Evolutionary conservation across 1,140 invertebrate genomes (phyloP).

Genomic region (Drosophila willistoni): DNA sequence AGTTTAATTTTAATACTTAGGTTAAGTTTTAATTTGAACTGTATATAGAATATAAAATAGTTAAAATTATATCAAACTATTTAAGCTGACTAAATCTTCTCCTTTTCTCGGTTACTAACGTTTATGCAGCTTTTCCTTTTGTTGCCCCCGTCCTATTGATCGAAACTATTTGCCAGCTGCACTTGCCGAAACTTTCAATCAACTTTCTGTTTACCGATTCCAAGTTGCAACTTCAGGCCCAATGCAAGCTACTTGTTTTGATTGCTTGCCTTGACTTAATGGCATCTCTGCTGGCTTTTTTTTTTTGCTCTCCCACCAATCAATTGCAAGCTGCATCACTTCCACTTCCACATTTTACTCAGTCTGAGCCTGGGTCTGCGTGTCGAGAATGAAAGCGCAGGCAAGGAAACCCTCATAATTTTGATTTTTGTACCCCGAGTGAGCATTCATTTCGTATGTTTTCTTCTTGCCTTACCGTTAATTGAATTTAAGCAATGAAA

Average conservation of each 20-base stretch:
- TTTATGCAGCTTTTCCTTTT: constrained; percentile 26
- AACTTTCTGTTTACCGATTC: constrained; percentile 72
- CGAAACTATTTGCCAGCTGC: constrained; percentile 58
- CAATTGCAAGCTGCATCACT: too few relatives aligned
- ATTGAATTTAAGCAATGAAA: constrained; percentile 80
- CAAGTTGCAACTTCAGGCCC: not conserved
- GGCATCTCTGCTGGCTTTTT: constrained; percentile 23
- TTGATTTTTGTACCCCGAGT: constrained; percentile 24
- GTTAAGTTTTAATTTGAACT: too few relatives aligned
- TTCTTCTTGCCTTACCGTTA: constrained; percentile 51
- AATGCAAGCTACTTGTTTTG: constrained; percentile 62
- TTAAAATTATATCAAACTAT: too few relatives aligned
- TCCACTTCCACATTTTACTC: too few relatives aligned
- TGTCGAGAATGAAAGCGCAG: constrained; percentile 56
- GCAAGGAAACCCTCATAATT: constrained; percentile 40
- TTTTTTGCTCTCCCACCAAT: not conserved
- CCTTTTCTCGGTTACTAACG: constrained; percentile 20
- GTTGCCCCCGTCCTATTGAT: not conserved
- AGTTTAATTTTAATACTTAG: too few relatives aligned
- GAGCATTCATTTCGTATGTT: constrained; percentile 45
- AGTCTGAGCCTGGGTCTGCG: constrained; percentile 4
- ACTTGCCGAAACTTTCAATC: constrained; percentile 72
- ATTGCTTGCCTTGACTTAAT: constrained; percentile 46
- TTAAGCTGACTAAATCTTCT: not conserved
- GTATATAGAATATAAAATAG: too few relatives aligned